phyloP scores from a whole-genome alignment of 2,888 invertebrate genomes.

The Aphodius sticticus region DNA sequence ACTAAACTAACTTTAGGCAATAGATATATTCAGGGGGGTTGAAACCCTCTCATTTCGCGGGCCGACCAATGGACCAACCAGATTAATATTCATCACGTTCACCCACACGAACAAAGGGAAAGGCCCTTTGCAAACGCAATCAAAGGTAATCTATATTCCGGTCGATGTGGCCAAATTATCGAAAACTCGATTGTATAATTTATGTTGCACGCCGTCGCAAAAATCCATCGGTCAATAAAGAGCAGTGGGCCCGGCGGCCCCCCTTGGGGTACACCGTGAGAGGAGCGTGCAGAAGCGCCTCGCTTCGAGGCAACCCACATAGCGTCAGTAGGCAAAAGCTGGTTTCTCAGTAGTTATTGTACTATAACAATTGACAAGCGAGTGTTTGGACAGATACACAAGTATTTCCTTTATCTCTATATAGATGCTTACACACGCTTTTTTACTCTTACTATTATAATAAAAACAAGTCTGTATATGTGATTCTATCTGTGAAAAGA shows the following conservation, averaged over 20 bases:
- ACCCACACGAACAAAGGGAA: slow-evolving; percentile 13
- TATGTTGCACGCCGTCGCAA: slow-evolving; percentile 23
- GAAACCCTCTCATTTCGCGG: slow-evolving; percentile 50
- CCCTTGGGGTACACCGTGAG: slow-evolving; percentile 1
- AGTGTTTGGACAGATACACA: slow-evolving; percentile 56
- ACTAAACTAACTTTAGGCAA: slow-evolving; percentile 56
- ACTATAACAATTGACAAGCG: slow-evolving; percentile 58
- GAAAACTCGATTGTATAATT: slow-evolving; percentile 9
- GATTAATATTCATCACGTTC: neutral
- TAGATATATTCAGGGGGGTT: slow-evolving; percentile 52
- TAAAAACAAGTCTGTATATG: too few relatives aligned
- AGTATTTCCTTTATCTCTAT: slow-evolving; percentile 9
- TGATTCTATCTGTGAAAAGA: too few relatives aligned
- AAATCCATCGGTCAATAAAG: neutral
- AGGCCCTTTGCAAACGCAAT: slow-evolving; percentile 14
- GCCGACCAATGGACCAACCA: slow-evolving; percentile 38
- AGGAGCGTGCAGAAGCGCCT: slow-evolving; percentile 41
- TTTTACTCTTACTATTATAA: too few relatives aligned
- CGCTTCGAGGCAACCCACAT: slow-evolving; percentile 43
- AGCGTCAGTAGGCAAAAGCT: slow-evolving; percentile 35
- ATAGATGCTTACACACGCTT: too few relatives aligned
- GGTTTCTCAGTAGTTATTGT: slow-evolving; percentile 54
- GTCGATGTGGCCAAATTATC: too few relatives aligned
- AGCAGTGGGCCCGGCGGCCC: neutral
- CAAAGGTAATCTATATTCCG: neutral